Evolutionary conservation across 1,140 invertebrate genomes (phyloP).

Genomic region (Apis florea): DNA sequence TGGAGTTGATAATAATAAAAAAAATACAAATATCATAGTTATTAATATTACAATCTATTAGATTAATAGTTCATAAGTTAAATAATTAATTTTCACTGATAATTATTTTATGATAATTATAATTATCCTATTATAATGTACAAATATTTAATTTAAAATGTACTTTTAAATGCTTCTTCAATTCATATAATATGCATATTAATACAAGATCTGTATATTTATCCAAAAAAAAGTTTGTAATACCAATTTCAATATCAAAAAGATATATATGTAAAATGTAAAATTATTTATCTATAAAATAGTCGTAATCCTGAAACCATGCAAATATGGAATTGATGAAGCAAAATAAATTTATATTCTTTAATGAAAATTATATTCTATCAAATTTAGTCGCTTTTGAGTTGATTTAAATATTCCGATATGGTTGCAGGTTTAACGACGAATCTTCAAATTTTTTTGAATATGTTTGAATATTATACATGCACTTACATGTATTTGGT

Average conservation of each 20-base stretch:
- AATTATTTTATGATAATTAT: no score
- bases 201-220: not conserved
- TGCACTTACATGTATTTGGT: not conserved
- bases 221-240: not conserved
- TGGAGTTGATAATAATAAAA: no score
- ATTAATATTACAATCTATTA: not conserved
- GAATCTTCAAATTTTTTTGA: not conserved
- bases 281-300: not conserved
- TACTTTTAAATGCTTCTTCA: not conserved
- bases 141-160: not conserved
- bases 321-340: not conserved
- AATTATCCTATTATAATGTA: not conserved
- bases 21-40: no score
- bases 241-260: not conserved
- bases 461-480: not conserved
- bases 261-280: not conserved
- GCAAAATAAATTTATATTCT: not conserved
- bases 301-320: conserved; percentile 30
- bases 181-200: not conserved
- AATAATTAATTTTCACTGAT: conserved; percentile 13
- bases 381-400: not conserved
- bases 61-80: conserved; percentile 4
- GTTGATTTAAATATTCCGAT: not conserved
- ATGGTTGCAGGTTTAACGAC: conserved; percentile 31
- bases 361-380: not conserved